Evolutionary conservation across 2,888 invertebrate species (phyloP).

Genomic region (Aporophyla lueneburgensis): DNA sequence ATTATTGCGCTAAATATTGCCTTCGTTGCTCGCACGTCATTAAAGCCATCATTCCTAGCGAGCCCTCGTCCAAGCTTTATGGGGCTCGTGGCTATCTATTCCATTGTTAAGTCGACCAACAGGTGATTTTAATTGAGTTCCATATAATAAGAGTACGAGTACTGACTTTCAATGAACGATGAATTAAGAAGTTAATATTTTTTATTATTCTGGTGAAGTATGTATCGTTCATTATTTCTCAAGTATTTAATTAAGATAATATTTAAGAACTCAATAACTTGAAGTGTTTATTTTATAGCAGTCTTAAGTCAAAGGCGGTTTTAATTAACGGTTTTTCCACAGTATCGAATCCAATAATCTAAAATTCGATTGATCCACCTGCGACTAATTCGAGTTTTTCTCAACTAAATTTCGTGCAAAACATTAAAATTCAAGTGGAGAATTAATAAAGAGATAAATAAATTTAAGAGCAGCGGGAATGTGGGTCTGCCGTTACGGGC

Average conservation of each 20-base stretch:
- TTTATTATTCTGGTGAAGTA: slow-evolving; percentile 41
- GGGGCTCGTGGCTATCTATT: slow-evolving; percentile 74
- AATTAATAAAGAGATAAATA: slow-evolving; percentile 91
- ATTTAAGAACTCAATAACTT: slow-evolving; percentile 5
- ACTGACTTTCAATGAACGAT: slow-evolving; percentile 65
- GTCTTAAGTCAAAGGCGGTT: background rate
- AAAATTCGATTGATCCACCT: slow-evolving; percentile 53
- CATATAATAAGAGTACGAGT: slow-evolving; percentile 65
- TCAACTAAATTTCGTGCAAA: slow-evolving; percentile 76
- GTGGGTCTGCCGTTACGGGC: slow-evolving; percentile 89
- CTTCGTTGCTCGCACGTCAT: slow-evolving; percentile 77
- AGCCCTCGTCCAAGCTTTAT: slow-evolving; percentile 76
- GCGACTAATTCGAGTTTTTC: slow-evolving; percentile 57
- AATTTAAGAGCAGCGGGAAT: slow-evolving; percentile 89
- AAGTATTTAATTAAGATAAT: slow-evolving; percentile 20
- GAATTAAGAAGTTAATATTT: slow-evolving; percentile 68
- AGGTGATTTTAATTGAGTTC: slow-evolving; percentile 83
- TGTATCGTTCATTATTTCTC: slow-evolving; percentile 12
- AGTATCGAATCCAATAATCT: slow-evolving; percentile 37
- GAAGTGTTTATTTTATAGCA: slow-evolving; percentile 10
- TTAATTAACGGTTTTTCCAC: slow-evolving; percentile 25
- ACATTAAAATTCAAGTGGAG: slow-evolving; percentile 87
- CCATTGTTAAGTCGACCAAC: slow-evolving; percentile 76
- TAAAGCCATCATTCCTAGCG: slow-evolving; percentile 80
- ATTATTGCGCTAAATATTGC: slow-evolving; percentile 46